These are phyloP conservation scores for Encarsia formosa DNA, from an alignment of 2,888 invertebrate species.

Conservation along the genomic window DNA sequence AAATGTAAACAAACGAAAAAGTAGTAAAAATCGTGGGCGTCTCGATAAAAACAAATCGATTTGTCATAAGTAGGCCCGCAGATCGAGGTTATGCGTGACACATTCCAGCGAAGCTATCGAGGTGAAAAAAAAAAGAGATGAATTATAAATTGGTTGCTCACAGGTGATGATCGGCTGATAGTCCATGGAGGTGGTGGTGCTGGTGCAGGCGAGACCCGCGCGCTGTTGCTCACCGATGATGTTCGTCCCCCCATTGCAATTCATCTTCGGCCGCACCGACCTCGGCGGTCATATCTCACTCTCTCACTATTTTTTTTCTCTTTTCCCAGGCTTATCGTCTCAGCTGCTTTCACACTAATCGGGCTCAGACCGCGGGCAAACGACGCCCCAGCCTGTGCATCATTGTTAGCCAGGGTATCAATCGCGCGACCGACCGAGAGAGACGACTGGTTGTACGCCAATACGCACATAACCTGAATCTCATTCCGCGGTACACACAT, in stretches of 20 bases:
- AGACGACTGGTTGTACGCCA: too few relatives aligned
- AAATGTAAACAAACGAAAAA: not conserved
- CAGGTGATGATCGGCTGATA: slow-evolving; percentile 72
- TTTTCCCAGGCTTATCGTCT: not conserved
- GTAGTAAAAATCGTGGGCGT: not conserved
- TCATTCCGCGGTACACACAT: too few relatives aligned
- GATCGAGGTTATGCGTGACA: slow-evolving; percentile 10
- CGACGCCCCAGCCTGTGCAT: too few relatives aligned
- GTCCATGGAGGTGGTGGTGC: slow-evolving; percentile 53
- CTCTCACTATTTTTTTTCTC: not conserved
- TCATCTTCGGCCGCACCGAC: slow-evolving; percentile 40
- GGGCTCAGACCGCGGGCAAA: too few relatives aligned
- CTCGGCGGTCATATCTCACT: slow-evolving; percentile 13
- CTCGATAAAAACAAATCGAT: slow-evolving; percentile 9
- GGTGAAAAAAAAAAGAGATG: slow-evolving; percentile 1
- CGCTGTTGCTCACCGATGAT: slow-evolving; percentile 17
- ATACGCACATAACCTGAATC: too few relatives aligned
- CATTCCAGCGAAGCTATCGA: not conserved
- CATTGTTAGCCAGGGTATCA: too few relatives aligned
- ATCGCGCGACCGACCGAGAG: too few relatives aligned
- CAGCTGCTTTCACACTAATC: too few relatives aligned
- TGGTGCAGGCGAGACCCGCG: not conserved
- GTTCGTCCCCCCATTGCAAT: slow-evolving; percentile 46
- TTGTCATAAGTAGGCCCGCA: not conserved
- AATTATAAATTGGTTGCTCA: slow-evolving; percentile 56